Evolutionary conservation across 2,113 vertebrate genomes (phyloP).

Genomic region (Taxidea taxus): DNA sequence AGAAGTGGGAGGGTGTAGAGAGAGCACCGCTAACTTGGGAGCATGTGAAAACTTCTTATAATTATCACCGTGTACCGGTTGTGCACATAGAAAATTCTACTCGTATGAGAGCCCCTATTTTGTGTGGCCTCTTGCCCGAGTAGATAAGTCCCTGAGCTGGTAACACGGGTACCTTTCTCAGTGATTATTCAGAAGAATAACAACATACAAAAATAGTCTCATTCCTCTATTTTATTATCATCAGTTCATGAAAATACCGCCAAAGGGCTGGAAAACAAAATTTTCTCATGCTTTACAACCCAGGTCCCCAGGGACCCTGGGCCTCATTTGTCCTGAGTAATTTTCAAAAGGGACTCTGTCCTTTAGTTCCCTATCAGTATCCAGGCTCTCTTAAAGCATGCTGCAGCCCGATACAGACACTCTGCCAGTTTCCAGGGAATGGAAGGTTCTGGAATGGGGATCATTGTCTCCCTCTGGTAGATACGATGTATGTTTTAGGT

Average conservation of each 20-base stretch:
- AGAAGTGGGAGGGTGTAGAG: neutral
- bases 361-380: neutral
- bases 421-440: conserved; percentile 1
- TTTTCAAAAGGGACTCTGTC: conserved; percentile 44
- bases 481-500: neutral
- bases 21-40: neutral
- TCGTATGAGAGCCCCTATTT: neutral
- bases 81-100: neutral
- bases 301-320: neutral
- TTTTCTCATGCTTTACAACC: conserved; percentile 53
- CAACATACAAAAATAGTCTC: conserved; percentile 26
- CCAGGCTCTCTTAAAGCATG: conserved; percentile 26
- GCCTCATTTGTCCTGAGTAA: conserved; percentile 53
- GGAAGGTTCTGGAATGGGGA: conserved; percentile 48
- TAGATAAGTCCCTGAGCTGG: neutral
- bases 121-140: neutral
- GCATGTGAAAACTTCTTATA: neutral
- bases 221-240: neutral
- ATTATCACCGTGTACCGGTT: neutral
- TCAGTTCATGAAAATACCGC: conserved; percentile 26
- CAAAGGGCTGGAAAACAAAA: conserved; percentile 24
- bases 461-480: neutral
- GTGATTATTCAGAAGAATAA: neutral
- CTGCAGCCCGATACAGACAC: neutral
- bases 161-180: neutral